Evolutionary conservation across 2,113 vertebrate genomes (phyloP).

Genomic region (Porphyrio hochstetteri): DNA sequence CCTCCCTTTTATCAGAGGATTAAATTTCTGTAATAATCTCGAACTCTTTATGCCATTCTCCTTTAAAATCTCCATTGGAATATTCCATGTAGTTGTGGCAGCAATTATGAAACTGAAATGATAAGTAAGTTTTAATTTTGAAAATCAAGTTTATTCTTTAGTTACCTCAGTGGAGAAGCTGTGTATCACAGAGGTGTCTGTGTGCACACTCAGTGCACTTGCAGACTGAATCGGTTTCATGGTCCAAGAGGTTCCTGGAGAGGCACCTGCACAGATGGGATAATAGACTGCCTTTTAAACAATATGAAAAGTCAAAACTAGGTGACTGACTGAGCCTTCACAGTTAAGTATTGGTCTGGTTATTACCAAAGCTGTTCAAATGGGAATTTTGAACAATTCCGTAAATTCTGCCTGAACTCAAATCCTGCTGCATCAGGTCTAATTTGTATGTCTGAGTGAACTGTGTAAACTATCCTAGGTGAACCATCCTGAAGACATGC

Average conservation of each 20-base stretch:
- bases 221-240: accelerated
- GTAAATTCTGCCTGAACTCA: background rate
- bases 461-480: background rate
- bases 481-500: background rate
- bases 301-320: background rate
- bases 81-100: background rate
- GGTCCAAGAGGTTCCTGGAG: background rate
- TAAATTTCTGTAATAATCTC: background rate
- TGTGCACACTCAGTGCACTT: background rate
- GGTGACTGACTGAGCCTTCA: background rate
- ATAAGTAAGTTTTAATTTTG: background rate
- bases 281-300: background rate
- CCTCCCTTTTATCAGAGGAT: background rate
- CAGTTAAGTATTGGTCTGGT: background rate
- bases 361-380: background rate
- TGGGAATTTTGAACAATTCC: background rate
- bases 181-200: background rate
- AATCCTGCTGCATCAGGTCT: background rate
- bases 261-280: accelerated
- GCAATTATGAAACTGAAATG: background rate
- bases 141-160: background rate
- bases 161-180: background rate
- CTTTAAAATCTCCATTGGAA: background rate
- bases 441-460: background rate
- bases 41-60: background rate